A percentile compares a stretch with the other conserved stretches of the same genome.
Evolutionary conservation across 2,888 invertebrate species (phyloP).

Genomic region (Strigamia maritima): DNA sequence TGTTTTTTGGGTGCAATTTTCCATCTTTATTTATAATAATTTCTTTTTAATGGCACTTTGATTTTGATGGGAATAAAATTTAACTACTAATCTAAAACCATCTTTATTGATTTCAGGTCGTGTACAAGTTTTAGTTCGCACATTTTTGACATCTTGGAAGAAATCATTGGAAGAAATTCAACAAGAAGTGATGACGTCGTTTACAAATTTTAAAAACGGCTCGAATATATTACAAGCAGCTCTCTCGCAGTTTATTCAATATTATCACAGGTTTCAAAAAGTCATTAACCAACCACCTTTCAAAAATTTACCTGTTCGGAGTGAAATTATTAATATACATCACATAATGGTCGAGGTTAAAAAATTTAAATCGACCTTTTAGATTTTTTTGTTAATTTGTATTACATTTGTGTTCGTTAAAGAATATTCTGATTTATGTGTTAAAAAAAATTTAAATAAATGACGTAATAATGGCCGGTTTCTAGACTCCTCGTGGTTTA

Average conservation of each 20-base stretch:
- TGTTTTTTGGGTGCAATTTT: neutral
- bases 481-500: too few species aligned
- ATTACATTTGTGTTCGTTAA: too few species aligned
- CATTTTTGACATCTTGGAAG: conserved; percentile 92
- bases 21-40: too few species aligned
- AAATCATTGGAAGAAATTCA: conserved; percentile 91
- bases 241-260: conserved; percentile 91
- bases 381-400: too few species aligned
- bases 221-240: conserved; percentile 90
- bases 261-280: conserved; percentile 96
- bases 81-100: too few species aligned
- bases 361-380: conserved; percentile 67
- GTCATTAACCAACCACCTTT: conserved; percentile 70
- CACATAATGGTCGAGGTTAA: conserved; percentile 99
- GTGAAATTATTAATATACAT: conserved; percentile 94
- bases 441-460: too few species aligned
- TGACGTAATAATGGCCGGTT: too few species aligned
- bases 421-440: too few species aligned
- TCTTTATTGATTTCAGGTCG: conserved; percentile 59
- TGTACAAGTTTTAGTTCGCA: conserved; percentile 78
- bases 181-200: conserved; percentile 87
- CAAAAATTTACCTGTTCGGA: conserved; percentile 56
- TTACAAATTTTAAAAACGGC: conserved; percentile 93
- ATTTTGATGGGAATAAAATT: too few species aligned
- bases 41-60: too few species aligned